phyloP scores from a whole-genome alignment of 2,113 vertebrate genomes.

The Thunnus thynnus region DNA sequence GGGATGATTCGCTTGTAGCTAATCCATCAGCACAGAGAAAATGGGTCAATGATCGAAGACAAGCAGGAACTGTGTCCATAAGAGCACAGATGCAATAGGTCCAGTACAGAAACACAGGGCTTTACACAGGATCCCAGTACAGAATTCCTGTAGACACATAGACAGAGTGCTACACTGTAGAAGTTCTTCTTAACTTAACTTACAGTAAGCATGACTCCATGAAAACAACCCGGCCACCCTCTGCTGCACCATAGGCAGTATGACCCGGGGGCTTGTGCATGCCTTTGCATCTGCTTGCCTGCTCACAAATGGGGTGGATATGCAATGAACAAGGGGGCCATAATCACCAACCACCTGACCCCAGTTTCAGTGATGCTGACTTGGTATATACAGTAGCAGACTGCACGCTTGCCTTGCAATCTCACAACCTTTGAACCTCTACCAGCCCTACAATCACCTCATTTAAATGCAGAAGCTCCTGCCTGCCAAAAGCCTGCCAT shows the following conservation, averaged over 20 bases:
- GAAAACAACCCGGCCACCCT: slow-evolving; percentile 2
- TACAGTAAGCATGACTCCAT: slow-evolving; percentile 50
- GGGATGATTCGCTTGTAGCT: slow-evolving; percentile 52
- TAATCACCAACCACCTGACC: slow-evolving; percentile 27
- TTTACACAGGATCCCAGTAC: slow-evolving; percentile 52
- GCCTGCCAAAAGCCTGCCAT: slow-evolving; percentile 45
- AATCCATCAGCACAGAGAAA: slow-evolving; percentile 72
- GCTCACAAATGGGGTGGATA: slow-evolving; percentile 9
- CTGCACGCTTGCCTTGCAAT: slow-evolving; percentile 61
- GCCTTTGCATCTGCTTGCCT: slow-evolving; percentile 70
- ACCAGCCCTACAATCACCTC: slow-evolving; percentile 2
- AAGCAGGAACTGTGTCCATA: slow-evolving; percentile 60
- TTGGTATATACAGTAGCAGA: slow-evolving; percentile 10
- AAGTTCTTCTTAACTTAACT: not conserved
- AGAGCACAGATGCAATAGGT: slow-evolving; percentile 42
- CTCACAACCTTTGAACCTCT: slow-evolving; percentile 17
- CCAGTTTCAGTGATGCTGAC: slow-evolving; percentile 9
- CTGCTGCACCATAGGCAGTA: not conserved
- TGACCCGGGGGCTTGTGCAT: slow-evolving; percentile 66
- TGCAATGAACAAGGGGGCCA: not conserved
- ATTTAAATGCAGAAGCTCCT: slow-evolving; percentile 20
- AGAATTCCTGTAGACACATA: slow-evolving; percentile 19
- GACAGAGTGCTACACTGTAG: not conserved
- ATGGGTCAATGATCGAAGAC: slow-evolving; percentile 68
- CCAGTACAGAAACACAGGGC: slow-evolving; percentile 30